Evolutionary conservation across 1,140 invertebrate genomes (phyloP).

Genomic region (Antheraea pernyi): DNA sequence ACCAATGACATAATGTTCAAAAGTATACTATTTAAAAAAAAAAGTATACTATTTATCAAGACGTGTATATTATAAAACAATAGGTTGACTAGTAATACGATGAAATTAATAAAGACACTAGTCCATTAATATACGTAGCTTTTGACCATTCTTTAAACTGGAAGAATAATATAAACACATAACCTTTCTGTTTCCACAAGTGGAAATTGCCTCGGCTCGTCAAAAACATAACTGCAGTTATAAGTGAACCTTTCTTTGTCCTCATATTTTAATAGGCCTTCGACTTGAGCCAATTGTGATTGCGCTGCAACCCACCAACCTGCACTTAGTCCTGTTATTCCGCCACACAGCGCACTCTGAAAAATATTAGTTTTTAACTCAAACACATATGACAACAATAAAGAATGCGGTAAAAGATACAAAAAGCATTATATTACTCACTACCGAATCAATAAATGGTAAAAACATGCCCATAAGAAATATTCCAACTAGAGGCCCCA

Average conservation of each 20-base stretch:
- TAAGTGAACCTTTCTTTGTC: conserved; percentile 84
- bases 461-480: conserved; percentile 90
- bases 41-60: too few relatives aligned
- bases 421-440: conserved; percentile 44
- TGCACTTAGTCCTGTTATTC: conserved; percentile 84
- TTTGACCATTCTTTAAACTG: not conserved
- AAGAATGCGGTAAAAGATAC: not conserved
- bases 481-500: conserved; percentile 88
- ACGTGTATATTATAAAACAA: too few relatives aligned
- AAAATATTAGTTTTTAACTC: conserved; percentile 15
- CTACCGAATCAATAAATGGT: conserved; percentile 88
- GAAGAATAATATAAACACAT: conserved; percentile 5
- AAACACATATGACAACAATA: not conserved
- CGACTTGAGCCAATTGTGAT: conserved; percentile 85
- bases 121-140: not conserved
- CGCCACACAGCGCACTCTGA: conserved; percentile 90
- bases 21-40: too few relatives aligned
- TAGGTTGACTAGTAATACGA: too few relatives aligned
- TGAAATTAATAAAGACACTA: too few relatives aligned
- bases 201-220: conserved; percentile 11
- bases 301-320: conserved; percentile 92
- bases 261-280: conserved; percentile 80
- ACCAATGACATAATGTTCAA: too few relatives aligned
- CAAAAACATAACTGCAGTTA: conserved; percentile 85
- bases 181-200: conserved; percentile 24